These are phyloP conservation scores for Aromia moschata DNA, from an alignment of 2,888 invertebrate genomes.

Conservation along the genomic window DNA sequence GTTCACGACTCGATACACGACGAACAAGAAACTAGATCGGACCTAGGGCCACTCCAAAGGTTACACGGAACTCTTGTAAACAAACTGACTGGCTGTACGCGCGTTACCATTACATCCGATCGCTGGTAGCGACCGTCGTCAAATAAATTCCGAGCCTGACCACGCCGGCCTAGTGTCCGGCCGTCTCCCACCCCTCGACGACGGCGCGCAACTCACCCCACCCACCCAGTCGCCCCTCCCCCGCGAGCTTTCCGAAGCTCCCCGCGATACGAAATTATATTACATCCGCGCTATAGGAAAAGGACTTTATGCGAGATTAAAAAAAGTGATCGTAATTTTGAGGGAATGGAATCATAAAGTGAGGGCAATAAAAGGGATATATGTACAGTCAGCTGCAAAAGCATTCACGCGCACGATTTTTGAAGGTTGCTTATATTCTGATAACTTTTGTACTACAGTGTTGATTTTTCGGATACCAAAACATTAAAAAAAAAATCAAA, in stretches of 20 bases:
- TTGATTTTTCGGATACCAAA: too few species aligned
- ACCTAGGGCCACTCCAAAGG: too few species aligned
- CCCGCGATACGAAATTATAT: conserved; percentile 42
- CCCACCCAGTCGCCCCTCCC: conserved; percentile 42
- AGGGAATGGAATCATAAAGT: conserved; percentile 44
- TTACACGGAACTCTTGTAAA: not conserved
- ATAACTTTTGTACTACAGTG: too few species aligned
- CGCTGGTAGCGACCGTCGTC: conserved; percentile 19
- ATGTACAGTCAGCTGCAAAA: too few species aligned
- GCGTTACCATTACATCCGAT: too few species aligned
- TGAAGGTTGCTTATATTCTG: too few species aligned
- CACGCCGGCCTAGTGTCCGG: conserved; percentile 51
- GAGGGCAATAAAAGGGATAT: conserved; percentile 44
- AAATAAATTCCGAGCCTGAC: conserved; percentile 34
- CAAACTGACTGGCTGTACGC: too few species aligned
- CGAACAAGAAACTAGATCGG: too few species aligned
- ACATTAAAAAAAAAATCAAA: too few species aligned
- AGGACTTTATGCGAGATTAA: conserved; percentile 48
- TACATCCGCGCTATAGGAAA: conserved; percentile 33
- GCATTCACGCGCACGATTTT: too few species aligned
- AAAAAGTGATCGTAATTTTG: conserved; percentile 48
- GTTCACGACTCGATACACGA: not conserved
- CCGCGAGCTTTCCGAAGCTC: conserved; percentile 43
- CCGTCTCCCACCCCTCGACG: conserved; percentile 44
- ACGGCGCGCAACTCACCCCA: conserved; percentile 37